Percentiles rank a stretch among this genome's conserved stretches.
Evolutionary conservation across 2,113 vertebrate genomes (phyloP).

Genomic region (Calyptommatus sinebrachiatus): DNA sequence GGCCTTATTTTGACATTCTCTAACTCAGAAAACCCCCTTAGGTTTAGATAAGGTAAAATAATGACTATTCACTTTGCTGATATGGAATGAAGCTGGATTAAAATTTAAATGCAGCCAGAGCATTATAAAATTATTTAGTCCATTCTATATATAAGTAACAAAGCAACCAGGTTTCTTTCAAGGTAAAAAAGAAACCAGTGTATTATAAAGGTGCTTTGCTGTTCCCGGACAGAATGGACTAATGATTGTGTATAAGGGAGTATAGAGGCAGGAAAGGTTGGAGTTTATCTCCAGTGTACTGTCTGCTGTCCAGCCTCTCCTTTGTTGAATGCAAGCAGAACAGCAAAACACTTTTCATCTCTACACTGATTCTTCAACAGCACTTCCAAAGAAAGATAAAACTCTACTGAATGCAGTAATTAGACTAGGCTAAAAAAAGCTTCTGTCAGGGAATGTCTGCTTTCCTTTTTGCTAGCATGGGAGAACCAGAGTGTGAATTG

Average conservation of each 20-base stretch:
- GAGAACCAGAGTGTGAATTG: background rate
- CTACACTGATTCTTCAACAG: no score
- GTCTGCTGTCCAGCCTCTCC: background rate
- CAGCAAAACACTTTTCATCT: background rate
- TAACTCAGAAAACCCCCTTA: no score
- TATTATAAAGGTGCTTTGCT: background rate
- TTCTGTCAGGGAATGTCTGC: background rate
- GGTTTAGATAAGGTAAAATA: no score
- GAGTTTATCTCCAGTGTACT: no score
- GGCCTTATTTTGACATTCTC: no score
- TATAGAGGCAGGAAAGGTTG: no score
- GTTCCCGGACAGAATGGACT: background rate
- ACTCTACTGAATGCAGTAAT: background rate
- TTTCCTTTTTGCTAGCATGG: background rate
- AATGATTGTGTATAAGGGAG: no score
- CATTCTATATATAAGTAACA: background rate
- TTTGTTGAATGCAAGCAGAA: background rate
- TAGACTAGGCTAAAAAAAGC: background rate
- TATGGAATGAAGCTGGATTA: no score
- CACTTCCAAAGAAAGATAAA: background rate
- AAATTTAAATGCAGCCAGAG: no score
- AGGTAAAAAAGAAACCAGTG: no score
- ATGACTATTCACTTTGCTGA: no score
- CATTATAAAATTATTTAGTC: background rate
- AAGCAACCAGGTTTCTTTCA: no score